These are phyloP conservation scores for Galemys pyrenaicus DNA, from an alignment of 2,113 vertebrate species.

Conservation along the genomic window DNA sequence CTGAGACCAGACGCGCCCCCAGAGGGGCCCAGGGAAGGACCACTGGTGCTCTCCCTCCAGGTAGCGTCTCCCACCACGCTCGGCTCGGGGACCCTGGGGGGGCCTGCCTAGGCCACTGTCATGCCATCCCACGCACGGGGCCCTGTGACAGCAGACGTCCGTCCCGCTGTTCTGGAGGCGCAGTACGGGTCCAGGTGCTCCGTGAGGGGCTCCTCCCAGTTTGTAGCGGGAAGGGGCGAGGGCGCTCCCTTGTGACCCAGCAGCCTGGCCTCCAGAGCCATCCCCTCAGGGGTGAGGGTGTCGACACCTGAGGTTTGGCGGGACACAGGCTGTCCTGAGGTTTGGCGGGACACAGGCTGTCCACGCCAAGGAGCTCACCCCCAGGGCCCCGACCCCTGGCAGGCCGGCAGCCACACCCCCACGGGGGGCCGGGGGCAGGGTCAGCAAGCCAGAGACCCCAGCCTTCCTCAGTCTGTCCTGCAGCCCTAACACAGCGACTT, in stretches of 20 bases:
- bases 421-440: not conserved
- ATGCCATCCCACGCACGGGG: not conserved
- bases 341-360: not conserved
- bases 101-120: too few relatives aligned
- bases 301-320: too few relatives aligned
- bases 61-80: constrained; percentile 45
- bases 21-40: not conserved
- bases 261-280: too few relatives aligned
- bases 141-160: not conserved
- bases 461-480: not conserved
- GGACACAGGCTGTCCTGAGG: too few relatives aligned
- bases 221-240: not conserved
- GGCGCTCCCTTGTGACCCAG: too few relatives aligned
- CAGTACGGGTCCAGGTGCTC: too few relatives aligned
- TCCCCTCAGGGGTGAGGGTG: too few relatives aligned
- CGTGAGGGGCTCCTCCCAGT: not conserved
- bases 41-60: constrained; percentile 58
- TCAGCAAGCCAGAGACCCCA: not conserved
- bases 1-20: not conserved
- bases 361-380: not conserved
- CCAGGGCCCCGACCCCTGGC: not conserved
- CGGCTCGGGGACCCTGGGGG: too few relatives aligned
- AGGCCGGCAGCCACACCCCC: not conserved
- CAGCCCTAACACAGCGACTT: too few relatives aligned
- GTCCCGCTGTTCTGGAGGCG: not conserved